Evolutionary conservation across 2,888 invertebrate species (phyloP).

Genomic region (Limnephilus rhombicus): DNA sequence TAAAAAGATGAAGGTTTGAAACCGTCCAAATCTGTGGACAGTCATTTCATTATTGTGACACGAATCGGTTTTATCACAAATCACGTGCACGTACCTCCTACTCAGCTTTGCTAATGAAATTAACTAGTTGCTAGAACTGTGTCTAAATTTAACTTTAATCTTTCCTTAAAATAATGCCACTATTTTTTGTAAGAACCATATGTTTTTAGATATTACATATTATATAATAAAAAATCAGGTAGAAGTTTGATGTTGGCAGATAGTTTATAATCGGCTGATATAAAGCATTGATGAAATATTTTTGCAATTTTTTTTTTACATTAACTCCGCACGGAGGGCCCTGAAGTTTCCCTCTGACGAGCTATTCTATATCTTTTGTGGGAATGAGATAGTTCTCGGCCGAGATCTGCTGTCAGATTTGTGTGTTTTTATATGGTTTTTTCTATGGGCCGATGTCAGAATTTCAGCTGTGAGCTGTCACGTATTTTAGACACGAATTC

Average conservation of each 20-base stretch:
- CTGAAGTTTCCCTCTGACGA: background rate
- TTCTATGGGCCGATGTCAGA: too few relatives aligned
- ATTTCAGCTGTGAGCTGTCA: too few relatives aligned
- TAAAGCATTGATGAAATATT: background rate
- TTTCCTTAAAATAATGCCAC: background rate
- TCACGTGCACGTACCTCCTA: background rate
- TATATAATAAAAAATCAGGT: background rate
- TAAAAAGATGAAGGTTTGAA: slow-evolving; percentile 62
- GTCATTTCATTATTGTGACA: slow-evolving; percentile 24
- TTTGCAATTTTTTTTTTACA: background rate
- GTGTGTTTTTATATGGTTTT: too few relatives aligned
- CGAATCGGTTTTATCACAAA: background rate
- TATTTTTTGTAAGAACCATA: background rate
- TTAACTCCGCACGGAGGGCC: background rate
- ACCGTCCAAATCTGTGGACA: background rate
- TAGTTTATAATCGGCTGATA: background rate
- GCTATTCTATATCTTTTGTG: too few relatives aligned
- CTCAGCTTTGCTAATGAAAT: background rate
- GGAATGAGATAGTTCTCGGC: too few relatives aligned
- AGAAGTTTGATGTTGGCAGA: background rate
- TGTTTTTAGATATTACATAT: background rate
- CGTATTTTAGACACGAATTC: too few relatives aligned
- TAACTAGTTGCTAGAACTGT: background rate
- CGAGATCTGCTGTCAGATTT: too few relatives aligned
- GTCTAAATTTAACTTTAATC: background rate